phyloP scores from a whole-genome alignment of 2,888 invertebrate species.

The Tetragonisca angustula region DNA sequence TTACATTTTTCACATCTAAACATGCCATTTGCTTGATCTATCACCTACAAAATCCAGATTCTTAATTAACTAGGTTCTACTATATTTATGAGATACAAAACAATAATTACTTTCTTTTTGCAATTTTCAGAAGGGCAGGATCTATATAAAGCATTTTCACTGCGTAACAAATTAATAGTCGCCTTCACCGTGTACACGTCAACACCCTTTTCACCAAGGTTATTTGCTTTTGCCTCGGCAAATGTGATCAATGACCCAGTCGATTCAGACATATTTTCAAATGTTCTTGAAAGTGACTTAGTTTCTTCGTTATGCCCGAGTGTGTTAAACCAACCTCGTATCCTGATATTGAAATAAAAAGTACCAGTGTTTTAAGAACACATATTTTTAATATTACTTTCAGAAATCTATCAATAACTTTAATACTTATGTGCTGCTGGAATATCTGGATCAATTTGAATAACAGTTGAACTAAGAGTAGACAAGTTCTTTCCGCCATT shows the following conservation, averaged over 20 bases:
- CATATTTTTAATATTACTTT: background rate
- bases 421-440: constrained; percentile 90
- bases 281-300: constrained; percentile 85
- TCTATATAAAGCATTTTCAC: constrained; percentile 95
- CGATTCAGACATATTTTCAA: constrained; percentile 84
- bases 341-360: constrained; percentile 69
- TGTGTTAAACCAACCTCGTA: constrained; percentile 96
- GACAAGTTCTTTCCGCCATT: constrained; percentile 91
- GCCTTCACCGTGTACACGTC: constrained; percentile 93
- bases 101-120: constrained; percentile 91
- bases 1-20: constrained; percentile 98
- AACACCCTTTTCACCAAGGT: constrained; percentile 90
- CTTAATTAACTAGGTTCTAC: background rate
- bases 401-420: background rate
- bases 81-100: background rate
- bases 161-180: constrained; percentile 90
- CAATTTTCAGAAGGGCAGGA: constrained; percentile 95
- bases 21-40: constrained; percentile 94
- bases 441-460: constrained; percentile 95
- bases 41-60: constrained; percentile 84
- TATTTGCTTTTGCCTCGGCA: constrained; percentile 89
- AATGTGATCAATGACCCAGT: constrained; percentile 90
- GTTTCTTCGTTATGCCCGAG: constrained; percentile 88
- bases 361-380: background rate
- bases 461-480: constrained; percentile 86